These are phyloP conservation scores for Hexactinellida sp. DNA, from an alignment of 37 sponge, comb jelly and placozoan genomes.

Conservation along the genomic window DNA sequence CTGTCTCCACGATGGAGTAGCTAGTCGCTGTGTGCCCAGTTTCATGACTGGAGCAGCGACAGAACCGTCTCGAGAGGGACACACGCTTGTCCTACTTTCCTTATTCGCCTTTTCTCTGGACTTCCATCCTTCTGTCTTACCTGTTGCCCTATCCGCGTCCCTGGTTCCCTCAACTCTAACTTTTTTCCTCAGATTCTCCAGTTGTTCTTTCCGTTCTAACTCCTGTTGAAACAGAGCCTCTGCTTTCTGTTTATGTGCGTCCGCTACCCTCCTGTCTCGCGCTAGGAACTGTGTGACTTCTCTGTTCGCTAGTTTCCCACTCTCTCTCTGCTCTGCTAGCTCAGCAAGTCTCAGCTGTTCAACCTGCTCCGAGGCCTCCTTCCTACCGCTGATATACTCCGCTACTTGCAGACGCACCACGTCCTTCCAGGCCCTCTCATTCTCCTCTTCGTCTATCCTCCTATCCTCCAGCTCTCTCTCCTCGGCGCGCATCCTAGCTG, in stretches of 20 bases:
- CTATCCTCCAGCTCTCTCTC: background rate
- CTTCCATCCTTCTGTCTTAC: background rate
- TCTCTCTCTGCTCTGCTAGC: background rate
- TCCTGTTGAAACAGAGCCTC: background rate
- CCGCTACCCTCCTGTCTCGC: background rate
- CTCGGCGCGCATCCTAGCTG: background rate
- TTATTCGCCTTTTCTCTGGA: background rate
- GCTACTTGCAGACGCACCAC: background rate
- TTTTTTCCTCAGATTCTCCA: background rate
- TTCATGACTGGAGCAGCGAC: background rate
- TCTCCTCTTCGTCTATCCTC: background rate
- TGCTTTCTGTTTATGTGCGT: background rate
- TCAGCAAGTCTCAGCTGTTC: background rate
- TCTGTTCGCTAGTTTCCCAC: background rate
- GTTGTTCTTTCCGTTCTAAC: background rate
- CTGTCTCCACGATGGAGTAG: slow-evolving; percentile 1
- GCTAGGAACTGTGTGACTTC: background rate
- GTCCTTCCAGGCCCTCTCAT: background rate
- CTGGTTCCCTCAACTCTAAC: background rate
- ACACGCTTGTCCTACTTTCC: background rate
- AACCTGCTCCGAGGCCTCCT: background rate
- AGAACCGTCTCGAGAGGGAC: background rate
- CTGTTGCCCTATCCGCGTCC: background rate
- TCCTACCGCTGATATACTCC: background rate
- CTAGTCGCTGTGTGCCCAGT: background rate